Evolutionary conservation across 2,888 invertebrate genomes (phyloP).

Genomic region (Nephrotoma flavescens): DNA sequence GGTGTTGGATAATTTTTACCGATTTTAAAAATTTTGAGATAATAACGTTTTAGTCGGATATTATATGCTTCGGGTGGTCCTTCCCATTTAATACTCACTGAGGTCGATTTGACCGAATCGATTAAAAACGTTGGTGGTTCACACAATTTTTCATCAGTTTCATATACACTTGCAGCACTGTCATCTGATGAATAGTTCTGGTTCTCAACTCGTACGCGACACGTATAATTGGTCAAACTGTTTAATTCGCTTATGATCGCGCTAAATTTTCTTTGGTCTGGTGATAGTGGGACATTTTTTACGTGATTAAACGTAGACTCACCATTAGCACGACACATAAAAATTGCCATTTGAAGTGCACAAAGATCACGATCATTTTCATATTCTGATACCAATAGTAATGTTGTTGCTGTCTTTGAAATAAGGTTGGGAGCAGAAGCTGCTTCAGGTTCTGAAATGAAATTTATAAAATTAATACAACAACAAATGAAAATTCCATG

Average conservation of each 20-base stretch:
- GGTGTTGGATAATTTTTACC: neutral
- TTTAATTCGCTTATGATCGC: neutral
- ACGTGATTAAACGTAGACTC: neutral
- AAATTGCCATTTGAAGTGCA: neutral
- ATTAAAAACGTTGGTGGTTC: neutral
- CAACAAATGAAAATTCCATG: neutral
- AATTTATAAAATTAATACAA: neutral
- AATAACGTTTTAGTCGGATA: neutral
- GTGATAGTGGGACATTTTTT: neutral
- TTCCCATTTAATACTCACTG: neutral
- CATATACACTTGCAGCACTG: neutral
- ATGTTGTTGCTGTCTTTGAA: neutral
- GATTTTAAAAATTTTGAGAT: neutral
- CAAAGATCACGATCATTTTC: neutral
- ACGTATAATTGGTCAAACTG: neutral
- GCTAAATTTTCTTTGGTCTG: neutral
- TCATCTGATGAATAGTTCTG: neutral
- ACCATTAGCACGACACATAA: neutral
- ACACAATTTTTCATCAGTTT: neutral
- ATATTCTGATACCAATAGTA: neutral
- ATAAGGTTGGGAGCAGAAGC: neutral
- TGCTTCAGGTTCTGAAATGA: neutral
- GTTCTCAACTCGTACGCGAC: neutral
- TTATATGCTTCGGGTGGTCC: neutral
- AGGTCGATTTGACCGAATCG: neutral